Conservation (phyloP, 2,888 invertebrate genomes). For the Lypha dubia region DNA sequence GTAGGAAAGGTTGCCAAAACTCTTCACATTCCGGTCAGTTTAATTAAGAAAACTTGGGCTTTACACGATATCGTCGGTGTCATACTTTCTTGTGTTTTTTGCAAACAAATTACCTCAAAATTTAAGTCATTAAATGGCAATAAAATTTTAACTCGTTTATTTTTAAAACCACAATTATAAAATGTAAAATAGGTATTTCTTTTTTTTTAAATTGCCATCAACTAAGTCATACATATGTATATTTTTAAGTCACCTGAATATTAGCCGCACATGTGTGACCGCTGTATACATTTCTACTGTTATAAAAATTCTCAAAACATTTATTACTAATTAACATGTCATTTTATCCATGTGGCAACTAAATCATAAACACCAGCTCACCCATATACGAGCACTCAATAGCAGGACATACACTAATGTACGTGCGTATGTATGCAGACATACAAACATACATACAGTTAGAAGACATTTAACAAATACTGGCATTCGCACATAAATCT, state of each 20-base stretch:
- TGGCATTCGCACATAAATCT: conserved; percentile 68
- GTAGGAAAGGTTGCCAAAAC: too few relatives aligned
- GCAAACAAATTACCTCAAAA: conserved; percentile 13
- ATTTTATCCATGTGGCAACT: conserved; percentile 72
- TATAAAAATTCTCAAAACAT: conserved; percentile 69
- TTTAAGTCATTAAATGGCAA: neutral
- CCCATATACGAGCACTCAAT: conserved; percentile 8
- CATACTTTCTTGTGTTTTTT: neutral
- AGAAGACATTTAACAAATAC: conserved; percentile 56
- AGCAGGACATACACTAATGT: neutral
- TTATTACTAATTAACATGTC: conserved; percentile 73
- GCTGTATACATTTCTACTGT: conserved; percentile 20
- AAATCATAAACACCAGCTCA: conserved; percentile 72
- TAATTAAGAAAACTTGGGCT: too few relatives aligned
- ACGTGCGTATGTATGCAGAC: neutral
- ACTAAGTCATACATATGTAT: conserved; percentile 12
- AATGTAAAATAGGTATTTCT: neutral
- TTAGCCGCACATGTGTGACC: conserved; percentile 36
- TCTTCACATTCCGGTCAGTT: too few relatives aligned
- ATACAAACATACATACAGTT: conserved; percentile 23
- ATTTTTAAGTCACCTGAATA: conserved; percentile 29
- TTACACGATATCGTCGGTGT: too few relatives aligned
- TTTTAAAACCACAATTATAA: neutral
- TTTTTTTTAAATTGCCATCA: conserved; percentile 22
- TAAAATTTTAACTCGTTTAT: neutral